These are phyloP conservation scores for Phenganax subtilis DNA, from an alignment of 92 coral and sea anemone genomes.

Conservation along the genomic window DNA sequence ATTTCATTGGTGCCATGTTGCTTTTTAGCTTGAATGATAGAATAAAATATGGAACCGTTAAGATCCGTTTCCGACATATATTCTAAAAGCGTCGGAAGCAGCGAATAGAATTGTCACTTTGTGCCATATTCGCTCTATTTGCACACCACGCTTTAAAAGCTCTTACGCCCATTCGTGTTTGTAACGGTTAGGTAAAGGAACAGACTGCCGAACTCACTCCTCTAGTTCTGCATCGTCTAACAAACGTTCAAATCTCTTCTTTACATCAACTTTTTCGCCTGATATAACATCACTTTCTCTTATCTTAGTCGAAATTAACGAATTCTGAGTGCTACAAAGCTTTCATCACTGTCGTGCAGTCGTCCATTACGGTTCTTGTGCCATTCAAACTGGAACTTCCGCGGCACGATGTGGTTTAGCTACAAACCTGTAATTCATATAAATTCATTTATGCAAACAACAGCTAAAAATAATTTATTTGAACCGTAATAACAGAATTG, in stretches of 20 bases:
- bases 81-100: too few species aligned
- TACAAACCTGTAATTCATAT: neutral
- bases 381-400: too few species aligned
- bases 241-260: constrained; percentile 8
- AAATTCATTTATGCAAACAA: neutral
- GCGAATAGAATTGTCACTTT: too few species aligned
- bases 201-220: constrained; percentile 34
- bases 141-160: constrained; percentile 22
- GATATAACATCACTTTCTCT: constrained; percentile 22
- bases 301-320: neutral
- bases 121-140: too few species aligned
- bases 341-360: constrained; percentile 9
- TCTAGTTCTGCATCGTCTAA: neutral
- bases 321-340: constrained; percentile 6
- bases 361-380: neutral
- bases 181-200: constrained; percentile 32
- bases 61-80: too few species aligned
- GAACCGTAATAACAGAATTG: neutral
- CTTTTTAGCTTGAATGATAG: too few species aligned
- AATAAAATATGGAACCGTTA: too few species aligned
- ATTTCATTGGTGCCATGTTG: too few species aligned
- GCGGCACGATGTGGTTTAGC: neutral
- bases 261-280: neutral
- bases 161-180: constrained; percentile 45
- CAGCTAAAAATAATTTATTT: neutral